Conservation (phyloP, 37 sponge, comb jelly and placozoan genomes). For the Haliclona indistincta region DNA sequence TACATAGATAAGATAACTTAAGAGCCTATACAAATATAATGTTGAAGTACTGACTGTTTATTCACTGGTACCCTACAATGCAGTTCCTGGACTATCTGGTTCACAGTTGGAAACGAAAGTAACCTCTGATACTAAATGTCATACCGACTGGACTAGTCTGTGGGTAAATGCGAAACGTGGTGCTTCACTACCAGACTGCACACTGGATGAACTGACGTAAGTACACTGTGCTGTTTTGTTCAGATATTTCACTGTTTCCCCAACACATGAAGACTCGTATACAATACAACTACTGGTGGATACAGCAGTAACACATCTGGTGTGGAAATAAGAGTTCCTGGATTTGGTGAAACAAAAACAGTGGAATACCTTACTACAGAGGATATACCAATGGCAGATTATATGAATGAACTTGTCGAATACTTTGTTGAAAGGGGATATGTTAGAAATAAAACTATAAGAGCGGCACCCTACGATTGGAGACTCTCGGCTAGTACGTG, state of each 20-base stretch:
- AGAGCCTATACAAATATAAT: no score
- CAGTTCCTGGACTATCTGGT: conserved; percentile 83
- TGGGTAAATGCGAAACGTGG: no score
- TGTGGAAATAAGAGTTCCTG: conserved; percentile 36
- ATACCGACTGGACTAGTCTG: no score
- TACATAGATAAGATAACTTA: no score
- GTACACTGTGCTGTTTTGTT: no score
- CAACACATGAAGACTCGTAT: conserved; percentile 18
- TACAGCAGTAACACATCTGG: conserved; percentile 26
- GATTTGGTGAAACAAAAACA: conserved; percentile 59
- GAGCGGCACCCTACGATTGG: conserved; percentile 87
- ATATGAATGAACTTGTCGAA: conserved; percentile 3
- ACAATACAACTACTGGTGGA: conserved; percentile 15
- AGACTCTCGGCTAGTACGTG: conserved; percentile 43
- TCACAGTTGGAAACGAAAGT: conserved; percentile 71
- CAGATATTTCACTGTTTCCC: no score
- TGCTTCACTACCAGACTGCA: no score
- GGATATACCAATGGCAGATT: background rate
- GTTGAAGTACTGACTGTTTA: no score
- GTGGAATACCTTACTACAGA: conserved; percentile 53
- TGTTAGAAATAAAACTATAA: conserved; percentile 19
- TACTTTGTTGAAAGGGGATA: conserved; percentile 52
- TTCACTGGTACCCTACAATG: no score
- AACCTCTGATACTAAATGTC: no score
- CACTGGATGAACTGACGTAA: no score